Base-by-base conservation (phyloP, 1,140 invertebrate genomes). In the Euglossa dilemma region DNA sequence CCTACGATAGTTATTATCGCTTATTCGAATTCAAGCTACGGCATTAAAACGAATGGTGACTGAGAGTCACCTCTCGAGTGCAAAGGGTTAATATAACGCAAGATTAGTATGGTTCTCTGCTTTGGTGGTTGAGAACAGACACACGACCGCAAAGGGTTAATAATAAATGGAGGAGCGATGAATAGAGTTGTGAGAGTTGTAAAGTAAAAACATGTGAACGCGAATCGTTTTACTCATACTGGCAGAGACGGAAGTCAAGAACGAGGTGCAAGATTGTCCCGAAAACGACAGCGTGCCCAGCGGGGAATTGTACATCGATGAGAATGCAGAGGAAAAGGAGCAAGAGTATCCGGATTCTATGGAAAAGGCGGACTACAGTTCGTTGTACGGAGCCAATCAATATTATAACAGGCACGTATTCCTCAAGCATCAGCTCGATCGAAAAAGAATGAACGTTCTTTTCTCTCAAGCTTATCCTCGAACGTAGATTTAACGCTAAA, bases 321-420 rank as follows among this genome's bases (percentile, higher is more conserved):
- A 94, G 76, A 94, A 93, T 84, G 90, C 93, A 6, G 93, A 93
- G 63, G 94, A 94, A 69, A 94, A 94, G 82, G 93, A 94, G 9
- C 90, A 94, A 14, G 93, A 94, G 16, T 94, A 94, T 89, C 89
- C 92, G 50, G 93, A 94, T 76, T 93, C 93, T 36, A 93, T 94
- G 90, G 94, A 94, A 75, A 94, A 94, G 83, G 69, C 93, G 9
- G 94, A 93, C 85, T 94, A 94, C 75, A 91, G 92, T 75, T 85
- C 93, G 45, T 77, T 94, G 45, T 94, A 94, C 79, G 91, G 90
- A 84, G 90, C 96, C 79, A 96, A 96, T 94, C 95, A 96, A 91
- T 96, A 96, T 94, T 96, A 96, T 86, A 96, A 96, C 94, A 96
- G 96, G 96, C 96, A 93, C 59, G 66, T 76, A 59, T 71, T 43